phyloP scores from a whole-genome alignment of 92 coral and sea anemone species.

The Epizoanthus rinbou region DNA sequence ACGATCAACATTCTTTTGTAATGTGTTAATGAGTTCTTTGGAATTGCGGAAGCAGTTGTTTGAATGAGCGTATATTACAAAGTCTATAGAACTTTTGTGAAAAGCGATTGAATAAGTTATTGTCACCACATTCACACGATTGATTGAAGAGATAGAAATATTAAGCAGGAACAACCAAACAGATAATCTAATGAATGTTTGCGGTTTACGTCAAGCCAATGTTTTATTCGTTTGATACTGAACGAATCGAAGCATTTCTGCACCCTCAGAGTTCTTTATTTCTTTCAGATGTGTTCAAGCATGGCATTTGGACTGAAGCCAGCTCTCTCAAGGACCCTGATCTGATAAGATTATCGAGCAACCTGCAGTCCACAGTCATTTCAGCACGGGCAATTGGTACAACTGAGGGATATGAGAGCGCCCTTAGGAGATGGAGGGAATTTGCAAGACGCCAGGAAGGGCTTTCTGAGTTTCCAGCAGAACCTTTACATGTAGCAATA shows the following conservation, averaged over 20 bases:
- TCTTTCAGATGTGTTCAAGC: constrained; percentile 3
- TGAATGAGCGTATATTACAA: not conserved
- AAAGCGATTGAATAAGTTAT: too few species aligned
- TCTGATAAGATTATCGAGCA: not conserved
- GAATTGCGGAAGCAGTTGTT: not conserved
- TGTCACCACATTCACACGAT: constrained; percentile 1
- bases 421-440: constrained; percentile 1
- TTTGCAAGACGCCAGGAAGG: not conserved
- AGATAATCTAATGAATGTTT: not conserved
- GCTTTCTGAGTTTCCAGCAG: not conserved
- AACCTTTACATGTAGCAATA: not conserved
- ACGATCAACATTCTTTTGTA: constrained; percentile 27
- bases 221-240: constrained; percentile 8
- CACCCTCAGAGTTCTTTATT: not conserved
- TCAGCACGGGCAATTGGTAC: not conserved
- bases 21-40: constrained; percentile 16
- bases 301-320: not conserved
- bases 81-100: too few species aligned
- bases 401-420: not conserved
- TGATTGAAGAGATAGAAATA: too few species aligned
- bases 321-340: constrained; percentile 1
- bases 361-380: not conserved
- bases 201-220: not conserved
- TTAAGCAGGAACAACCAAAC: too few species aligned
- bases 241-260: not conserved